A percentile compares a stretch with the other conserved stretches of the same genome.
Evolutionary conservation across 2,113 vertebrate species (phyloP).

Genomic region (Chamaea fasciata): DNA sequence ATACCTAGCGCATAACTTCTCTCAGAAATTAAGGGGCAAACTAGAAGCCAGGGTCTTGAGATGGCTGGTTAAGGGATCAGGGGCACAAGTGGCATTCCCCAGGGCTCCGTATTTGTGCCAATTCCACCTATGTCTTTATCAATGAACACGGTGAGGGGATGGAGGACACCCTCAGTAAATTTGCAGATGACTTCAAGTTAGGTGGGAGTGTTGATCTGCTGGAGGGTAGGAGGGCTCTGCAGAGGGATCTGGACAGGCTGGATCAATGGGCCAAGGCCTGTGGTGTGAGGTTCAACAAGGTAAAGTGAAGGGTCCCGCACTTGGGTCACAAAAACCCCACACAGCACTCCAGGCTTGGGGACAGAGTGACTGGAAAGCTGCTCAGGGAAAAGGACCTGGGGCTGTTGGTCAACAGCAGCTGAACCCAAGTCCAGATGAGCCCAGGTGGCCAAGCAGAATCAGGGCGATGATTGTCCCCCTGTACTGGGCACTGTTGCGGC

Average conservation of each 20-base stretch:
- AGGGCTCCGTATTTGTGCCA: neutral
- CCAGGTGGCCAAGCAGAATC: neutral
- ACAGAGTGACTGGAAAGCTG: neutral
- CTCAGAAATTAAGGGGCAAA: neutral
- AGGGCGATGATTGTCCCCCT: neutral
- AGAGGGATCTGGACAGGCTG: neutral
- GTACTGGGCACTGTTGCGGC: neutral
- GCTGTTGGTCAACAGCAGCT: fast-evolving
- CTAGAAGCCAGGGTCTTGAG: neutral
- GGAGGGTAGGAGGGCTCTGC: neutral
- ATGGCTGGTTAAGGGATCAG: neutral
- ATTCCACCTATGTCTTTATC: neutral
- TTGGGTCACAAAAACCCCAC: neutral
- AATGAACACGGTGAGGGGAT: neutral
- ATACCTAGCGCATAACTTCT: neutral
- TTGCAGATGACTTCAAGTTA: fast-evolving
- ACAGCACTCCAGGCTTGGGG: neutral
- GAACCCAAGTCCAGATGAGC: neutral
- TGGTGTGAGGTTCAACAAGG: neutral
- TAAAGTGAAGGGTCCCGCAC: neutral
- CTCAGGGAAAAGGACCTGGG: neutral
- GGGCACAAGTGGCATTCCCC: neutral
- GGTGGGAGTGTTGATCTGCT: neutral
- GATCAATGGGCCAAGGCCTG: neutral
- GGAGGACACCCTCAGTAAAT: fast-evolving